A percentile compares a stretch with the other conserved stretches of the same genome.
Evolutionary conservation across 2,797 vertebrate genomes (phyloP).

Genomic region (Peromyscus melanophrys): DNA sequence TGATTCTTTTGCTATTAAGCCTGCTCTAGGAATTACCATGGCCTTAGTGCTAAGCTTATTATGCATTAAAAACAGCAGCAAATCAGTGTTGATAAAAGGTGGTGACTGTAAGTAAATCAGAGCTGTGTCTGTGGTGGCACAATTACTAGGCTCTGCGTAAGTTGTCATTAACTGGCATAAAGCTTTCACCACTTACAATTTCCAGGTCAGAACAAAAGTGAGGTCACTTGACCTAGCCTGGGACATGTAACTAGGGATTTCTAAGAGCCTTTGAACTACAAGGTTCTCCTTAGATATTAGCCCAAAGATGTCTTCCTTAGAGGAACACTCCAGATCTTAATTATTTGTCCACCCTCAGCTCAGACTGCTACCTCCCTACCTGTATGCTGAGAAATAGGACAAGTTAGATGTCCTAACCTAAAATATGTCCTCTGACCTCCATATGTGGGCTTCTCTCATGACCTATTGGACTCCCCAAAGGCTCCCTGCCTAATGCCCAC

Average conservation of each 20-base stretch:
- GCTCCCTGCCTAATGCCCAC: neutral
- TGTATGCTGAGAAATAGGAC: neutral
- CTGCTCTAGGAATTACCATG: conserved; percentile 58
- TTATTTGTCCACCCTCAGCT: neutral
- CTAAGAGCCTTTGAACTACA: neutral
- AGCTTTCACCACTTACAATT: conserved; percentile 22
- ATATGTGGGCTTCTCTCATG: neutral
- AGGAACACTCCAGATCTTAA: conserved; percentile 10
- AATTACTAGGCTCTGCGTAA: conserved; percentile 49
- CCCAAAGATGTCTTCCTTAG: neutral
- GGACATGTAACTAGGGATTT: neutral
- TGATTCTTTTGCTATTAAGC: conserved; percentile 68
- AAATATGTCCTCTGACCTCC: neutral
- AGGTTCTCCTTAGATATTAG: neutral
- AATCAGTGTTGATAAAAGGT: conserved; percentile 59
- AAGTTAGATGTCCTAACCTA: neutral
- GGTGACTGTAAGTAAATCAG: conserved; percentile 48
- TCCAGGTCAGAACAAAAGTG: conserved; percentile 49
- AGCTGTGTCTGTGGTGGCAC: conserved; percentile 64
- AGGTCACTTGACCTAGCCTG: neutral
- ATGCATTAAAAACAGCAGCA: conserved; percentile 63
- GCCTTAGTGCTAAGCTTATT: conserved; percentile 5
- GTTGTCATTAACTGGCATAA: conserved; percentile 45
- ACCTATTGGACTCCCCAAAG: neutral
- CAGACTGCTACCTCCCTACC: neutral